Evolutionary conservation across 92 coral and sea anemone genomes (phyloP), one percentile per base, ranked within the genome.

Genomic region (Pocillopora meandrina): DNA sequence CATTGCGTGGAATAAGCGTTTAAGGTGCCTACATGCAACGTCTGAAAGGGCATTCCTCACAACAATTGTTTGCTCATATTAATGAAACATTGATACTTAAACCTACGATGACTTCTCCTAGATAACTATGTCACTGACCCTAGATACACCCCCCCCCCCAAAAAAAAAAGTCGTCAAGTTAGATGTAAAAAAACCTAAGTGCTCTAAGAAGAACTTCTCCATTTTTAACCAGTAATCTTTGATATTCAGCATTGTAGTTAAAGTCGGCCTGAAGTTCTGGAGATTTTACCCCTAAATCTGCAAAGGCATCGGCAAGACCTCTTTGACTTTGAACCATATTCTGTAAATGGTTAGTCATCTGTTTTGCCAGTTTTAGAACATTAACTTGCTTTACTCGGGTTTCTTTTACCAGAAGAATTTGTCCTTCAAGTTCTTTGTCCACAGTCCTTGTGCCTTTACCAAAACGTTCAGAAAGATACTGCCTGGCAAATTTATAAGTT

Each of bases 361-460:
- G 98, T 66, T 89, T 87, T 13, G 99, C 93, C 35, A 90, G 95
- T 84, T 91, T 91, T 63, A 92, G 85, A 70, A 95, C 84, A 80
- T 90, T 86, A 60, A 79, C 67, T 78, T 96, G 94, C 79, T 93
- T 93, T 56, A 86, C 86, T 86, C 94, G 98, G 2, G 99, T 92
- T 77, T 96, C 99, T 88, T 91, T 87, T 63, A 96, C 87, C 68
- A 96, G 72, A 80, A 90, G 86, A 58, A 96, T 91, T 78, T 96
- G 98, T 55, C 94, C 85, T 90, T 96, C 98, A 74, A 96, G 93
- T 85, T 94, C 99, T 73, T 93, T 92, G 83, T 96, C 99, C 16
- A 96, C 98, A 72, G 99, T 94, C 79, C 89, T 95, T 76, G 99
- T 91, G 59, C 98, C 99, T 73, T 96, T 96, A 36, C 98, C 98